A percentile compares a stretch with the other conserved stretches of the same genome.
Conservation (phyloP, 1,140 invertebrate species). For the Pogonomyrmex barbatus region DNA sequence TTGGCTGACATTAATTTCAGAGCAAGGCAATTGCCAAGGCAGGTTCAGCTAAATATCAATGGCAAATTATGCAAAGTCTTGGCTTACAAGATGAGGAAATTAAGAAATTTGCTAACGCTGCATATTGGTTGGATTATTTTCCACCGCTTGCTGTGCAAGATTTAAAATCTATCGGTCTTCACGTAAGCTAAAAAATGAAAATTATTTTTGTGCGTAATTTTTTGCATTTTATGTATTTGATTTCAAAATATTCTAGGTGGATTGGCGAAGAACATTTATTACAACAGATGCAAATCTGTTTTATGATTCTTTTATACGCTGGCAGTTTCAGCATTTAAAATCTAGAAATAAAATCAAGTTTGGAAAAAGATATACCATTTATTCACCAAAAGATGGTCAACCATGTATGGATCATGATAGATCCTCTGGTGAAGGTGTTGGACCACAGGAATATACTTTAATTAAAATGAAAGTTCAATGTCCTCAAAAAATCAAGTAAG, state of each 20-base stretch:
- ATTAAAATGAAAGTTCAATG: conserved; percentile 96
- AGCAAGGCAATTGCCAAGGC: conserved; percentile 99
- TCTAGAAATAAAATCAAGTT: conserved; percentile 96
- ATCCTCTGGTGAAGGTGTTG: conserved; percentile 97
- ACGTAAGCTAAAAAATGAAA: conserved; percentile 87
- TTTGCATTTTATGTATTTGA: conserved; percentile 4
- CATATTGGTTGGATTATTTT: conserved; percentile 98
- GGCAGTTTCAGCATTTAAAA: conserved; percentile 98
- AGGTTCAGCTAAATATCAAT: conserved; percentile 96
- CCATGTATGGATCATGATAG: conserved; percentile 99
- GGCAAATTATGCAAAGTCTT: conserved; percentile 99
- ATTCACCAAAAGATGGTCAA: conserved; percentile 98
- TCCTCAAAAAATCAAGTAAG: conserved; percentile 90
- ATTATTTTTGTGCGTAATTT: neutral
- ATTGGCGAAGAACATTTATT: conserved; percentile 98
- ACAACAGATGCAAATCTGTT: conserved; percentile 99
- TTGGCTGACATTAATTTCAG: conserved; percentile 83
- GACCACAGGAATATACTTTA: conserved; percentile 98
- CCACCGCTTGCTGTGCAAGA: conserved; percentile 95
- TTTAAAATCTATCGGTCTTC: conserved; percentile 95
- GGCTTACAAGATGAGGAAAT: conserved; percentile 97
- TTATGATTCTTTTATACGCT: conserved; percentile 98
- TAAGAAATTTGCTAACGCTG: conserved; percentile 95
- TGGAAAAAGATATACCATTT: conserved; percentile 99
- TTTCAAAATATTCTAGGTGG: conserved; percentile 88